Evolutionary conservation across 1,140 invertebrate species (phyloP), one percentile per base, ranked within the genome.

Genomic region (Frieseomelitta varia): DNA sequence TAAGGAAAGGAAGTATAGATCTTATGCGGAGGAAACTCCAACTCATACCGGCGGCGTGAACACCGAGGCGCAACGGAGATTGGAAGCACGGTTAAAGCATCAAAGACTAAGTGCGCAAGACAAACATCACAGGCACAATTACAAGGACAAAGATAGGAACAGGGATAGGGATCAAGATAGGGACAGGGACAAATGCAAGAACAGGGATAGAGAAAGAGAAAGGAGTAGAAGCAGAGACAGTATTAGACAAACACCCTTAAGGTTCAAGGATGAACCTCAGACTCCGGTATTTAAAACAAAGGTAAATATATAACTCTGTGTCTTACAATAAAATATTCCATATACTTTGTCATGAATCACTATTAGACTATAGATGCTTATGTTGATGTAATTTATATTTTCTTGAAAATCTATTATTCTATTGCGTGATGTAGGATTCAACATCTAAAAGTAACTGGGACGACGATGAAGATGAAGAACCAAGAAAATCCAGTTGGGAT

Each of bases 41-140:
- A 98, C 98, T 1, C 96, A 99, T 91, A 99, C 98, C 10, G 98
- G 98, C 61, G 98, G 98, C 47, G 97, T 99, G 4, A 97, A 97
- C 63, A 96, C 96, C 78, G 97, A 97, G 93, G 98, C 98, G 0
- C 95, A 96, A 85, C 96, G 97, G 90, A 95, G 97, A 86, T 95
- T 98, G 86, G 94, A 97, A 56, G 95, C 97, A 85, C 95, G 97
- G 77, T 93, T 97, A 88, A 95, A 96, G 90, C 93, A 93, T 83
- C 95, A 96, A 58, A 95, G 95, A 85, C 94, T 96, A 15, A 94
- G 95, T 78, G 95, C 87, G 10, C 86, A 90, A 8, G 90, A 91
- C 8, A 87, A 71, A 3, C 39, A 74, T 30, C 73, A 91, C 68
- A 92, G 87, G 67, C 91, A 77, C 58, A 56, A 55, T 17, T 19